Conservation (phyloP, 2,888 invertebrate genomes). For the Malthinus flaveolus region DNA sequence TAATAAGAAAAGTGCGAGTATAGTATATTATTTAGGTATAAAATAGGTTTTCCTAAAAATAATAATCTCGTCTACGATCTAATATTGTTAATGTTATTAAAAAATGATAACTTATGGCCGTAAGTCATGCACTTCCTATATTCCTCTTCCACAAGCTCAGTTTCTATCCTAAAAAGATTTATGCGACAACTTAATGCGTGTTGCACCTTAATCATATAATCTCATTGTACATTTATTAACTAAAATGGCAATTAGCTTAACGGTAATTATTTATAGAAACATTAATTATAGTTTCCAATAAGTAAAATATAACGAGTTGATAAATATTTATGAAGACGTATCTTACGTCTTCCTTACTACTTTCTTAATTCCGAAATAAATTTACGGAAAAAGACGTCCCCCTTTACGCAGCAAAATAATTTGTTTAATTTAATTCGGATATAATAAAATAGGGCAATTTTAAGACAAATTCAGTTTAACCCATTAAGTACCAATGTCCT, state of each 20-base stretch:
- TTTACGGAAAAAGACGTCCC: no score
- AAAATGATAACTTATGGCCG: not conserved
- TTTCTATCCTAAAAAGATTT: conserved; percentile 12
- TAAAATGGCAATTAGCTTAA: conserved; percentile 20
- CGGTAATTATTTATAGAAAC: conserved; percentile 21
- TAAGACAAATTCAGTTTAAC: conserved; percentile 22
- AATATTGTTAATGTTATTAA: no score
- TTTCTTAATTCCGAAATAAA: no score
- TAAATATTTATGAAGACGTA: conserved; percentile 3
- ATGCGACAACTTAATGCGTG: conserved; percentile 23
- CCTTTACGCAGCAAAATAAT: no score
- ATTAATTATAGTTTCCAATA: conserved; percentile 19
- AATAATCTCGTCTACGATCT: no score
- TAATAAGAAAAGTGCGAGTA: no score
- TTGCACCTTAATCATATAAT: conserved; percentile 26
- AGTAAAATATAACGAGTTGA: conserved; percentile 4
- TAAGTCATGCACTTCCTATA: conserved; percentile 11
- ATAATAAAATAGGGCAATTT: conserved; percentile 1
- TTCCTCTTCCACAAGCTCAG: no score
- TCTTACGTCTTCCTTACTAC: no score
- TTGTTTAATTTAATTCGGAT: no score
- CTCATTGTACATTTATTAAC: conserved; percentile 25
- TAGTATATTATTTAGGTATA: no score
- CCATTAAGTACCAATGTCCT: no score
- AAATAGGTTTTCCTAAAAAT: no score